Conservation (phyloP, 2,113 vertebrate species). For the Zonotrichia leucophrys region DNA sequence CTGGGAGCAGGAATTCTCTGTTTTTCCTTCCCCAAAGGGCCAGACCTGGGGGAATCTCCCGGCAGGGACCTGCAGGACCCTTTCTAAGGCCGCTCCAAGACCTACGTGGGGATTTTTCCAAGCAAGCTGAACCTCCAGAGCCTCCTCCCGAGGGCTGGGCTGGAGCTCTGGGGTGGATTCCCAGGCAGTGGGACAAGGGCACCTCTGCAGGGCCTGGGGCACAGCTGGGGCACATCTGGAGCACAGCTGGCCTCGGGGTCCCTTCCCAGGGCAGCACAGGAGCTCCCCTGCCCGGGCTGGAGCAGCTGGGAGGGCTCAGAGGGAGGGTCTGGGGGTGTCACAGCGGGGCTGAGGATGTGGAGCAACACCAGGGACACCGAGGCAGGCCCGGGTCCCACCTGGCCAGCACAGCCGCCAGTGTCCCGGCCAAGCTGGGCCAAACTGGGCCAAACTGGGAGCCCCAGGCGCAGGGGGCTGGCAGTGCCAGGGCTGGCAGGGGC, state of each 20-base stretch:
- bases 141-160: not conserved
- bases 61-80: not conserved
- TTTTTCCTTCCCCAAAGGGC: not conserved
- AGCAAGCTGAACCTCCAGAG: not conserved
- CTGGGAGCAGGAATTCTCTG: not conserved
- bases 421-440: not conserved
- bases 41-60: accelerated
- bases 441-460: not conserved
- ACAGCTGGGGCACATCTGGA: not conserved
- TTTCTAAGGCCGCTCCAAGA: not conserved
- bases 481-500: no score
- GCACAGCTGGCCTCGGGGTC: not conserved
- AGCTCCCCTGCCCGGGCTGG: not conserved
- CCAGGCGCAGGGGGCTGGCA: not conserved
- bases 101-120: accelerated
- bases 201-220: not conserved
- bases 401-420: not conserved
- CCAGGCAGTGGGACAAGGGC: accelerated
- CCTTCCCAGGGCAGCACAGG: not conserved
- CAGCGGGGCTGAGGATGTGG: not conserved
- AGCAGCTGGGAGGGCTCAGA: not conserved
- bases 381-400: conserved; percentile 10
- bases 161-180: not conserved
- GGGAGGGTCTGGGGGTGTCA: not conserved
- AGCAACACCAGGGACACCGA: not conserved